Conservation (phyloP, 2,113 vertebrate species). For the Noturus placidus region DNA sequence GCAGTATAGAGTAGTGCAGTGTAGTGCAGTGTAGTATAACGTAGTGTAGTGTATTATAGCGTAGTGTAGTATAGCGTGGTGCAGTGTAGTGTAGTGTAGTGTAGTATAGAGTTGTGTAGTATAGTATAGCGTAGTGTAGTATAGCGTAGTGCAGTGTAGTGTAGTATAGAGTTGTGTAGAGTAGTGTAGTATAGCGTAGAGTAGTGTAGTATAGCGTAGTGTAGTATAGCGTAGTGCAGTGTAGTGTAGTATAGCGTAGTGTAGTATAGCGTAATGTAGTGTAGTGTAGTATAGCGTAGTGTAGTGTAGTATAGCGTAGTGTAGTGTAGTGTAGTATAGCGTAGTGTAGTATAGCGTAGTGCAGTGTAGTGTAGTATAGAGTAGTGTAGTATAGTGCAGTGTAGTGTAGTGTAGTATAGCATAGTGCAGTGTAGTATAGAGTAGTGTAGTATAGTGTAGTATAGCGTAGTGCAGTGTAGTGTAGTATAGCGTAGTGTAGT, state of each 20-base stretch:
- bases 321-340: background rate
- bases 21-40: too few relatives aligned
- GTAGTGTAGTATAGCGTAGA: background rate
- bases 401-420: background rate
- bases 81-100: background rate
- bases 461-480: too few relatives aligned
- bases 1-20: too few relatives aligned
- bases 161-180: background rate
- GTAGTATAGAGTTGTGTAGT: fast-evolving
- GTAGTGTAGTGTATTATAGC: background rate
- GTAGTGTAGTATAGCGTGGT: too few relatives aligned
- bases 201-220: too few relatives aligned
- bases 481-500: too few relatives aligned
- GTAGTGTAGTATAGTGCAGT: background rate
- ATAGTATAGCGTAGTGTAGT: background rate
- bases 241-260: too few relatives aligned
- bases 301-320: too few relatives aligned
- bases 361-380: background rate
- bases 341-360: background rate
- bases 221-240: too few relatives aligned
- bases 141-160: too few relatives aligned
- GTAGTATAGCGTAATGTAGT: background rate
- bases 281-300: background rate
- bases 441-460: background rate
- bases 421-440: background rate